These are phyloP conservation scores for Dallia pectoralis DNA, from an alignment of 2,797 vertebrate species.

Conservation along the genomic window DNA sequence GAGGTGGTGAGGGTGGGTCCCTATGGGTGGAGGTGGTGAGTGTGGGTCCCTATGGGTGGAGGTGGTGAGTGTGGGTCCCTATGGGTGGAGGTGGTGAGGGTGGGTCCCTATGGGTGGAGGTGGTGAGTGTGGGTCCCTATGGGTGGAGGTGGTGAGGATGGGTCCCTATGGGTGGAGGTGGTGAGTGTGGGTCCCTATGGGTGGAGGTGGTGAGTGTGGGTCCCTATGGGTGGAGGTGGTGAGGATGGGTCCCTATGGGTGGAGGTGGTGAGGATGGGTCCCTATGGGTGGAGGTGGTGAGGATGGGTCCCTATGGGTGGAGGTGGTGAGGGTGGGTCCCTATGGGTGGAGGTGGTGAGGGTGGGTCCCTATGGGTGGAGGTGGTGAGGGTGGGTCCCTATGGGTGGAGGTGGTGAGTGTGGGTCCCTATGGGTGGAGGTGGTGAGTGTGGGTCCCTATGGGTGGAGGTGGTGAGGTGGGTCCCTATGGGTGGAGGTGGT, in stretches of 20 bases:
- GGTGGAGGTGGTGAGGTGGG: not conserved
- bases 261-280: too few species aligned
- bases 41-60: too few species aligned
- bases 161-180: not conserved
- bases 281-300: not conserved
- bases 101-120: too few species aligned
- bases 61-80: not conserved
- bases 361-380: slow-evolving; percentile 11
- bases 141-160: slow-evolving; percentile 18
- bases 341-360: not conserved
- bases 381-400: too few species aligned
- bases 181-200: not conserved
- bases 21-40: slow-evolving; percentile 15
- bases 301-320: slow-evolving; percentile 7
- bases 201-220: too few species aligned
- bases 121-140: not conserved
- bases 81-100: slow-evolving; percentile 18
- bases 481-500: slow-evolving; percentile 16
- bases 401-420: not conserved
- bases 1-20: not conserved
- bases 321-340: too few species aligned
- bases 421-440: slow-evolving; percentile 13
- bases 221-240: not conserved
- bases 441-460: too few species aligned
- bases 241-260: slow-evolving; percentile 1